Conservation (phyloP, 2,888 invertebrate species). For the Scaptomyza tumidula region DNA sequence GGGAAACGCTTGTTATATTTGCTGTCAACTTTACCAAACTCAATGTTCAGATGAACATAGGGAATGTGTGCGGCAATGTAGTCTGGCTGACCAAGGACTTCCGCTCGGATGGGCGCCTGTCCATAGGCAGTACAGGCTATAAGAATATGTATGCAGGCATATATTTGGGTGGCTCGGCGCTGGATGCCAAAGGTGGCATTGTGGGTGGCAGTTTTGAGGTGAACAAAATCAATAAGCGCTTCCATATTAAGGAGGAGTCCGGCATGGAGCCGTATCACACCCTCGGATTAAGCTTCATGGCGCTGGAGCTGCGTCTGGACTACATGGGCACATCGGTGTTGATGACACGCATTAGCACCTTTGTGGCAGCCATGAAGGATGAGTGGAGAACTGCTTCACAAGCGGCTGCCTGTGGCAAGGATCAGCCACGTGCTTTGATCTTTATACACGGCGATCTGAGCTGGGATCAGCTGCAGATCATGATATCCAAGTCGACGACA, state of each 20-base stretch:
- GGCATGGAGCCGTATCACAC: constrained; percentile 95
- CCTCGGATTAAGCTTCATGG: constrained; percentile 91
- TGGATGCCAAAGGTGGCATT: constrained; percentile 98
- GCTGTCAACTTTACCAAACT: constrained; percentile 97
- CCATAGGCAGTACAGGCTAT: constrained; percentile 96
- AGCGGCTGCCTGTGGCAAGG: constrained; percentile 53
- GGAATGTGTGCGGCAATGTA: constrained; percentile 99
- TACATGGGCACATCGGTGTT: constrained; percentile 99
- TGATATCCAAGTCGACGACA: constrained; percentile 98
- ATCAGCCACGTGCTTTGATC: constrained; percentile 90
- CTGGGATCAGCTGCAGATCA: constrained; percentile 98
- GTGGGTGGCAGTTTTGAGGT: constrained; percentile 98
- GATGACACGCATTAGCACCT: constrained; percentile 93
- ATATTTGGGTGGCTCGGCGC: constrained; percentile 93
- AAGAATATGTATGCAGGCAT: constrained; percentile 96
- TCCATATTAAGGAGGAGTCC: constrained; percentile 95
- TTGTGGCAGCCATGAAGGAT: constrained; percentile 92
- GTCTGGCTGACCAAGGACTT: constrained; percentile 96
- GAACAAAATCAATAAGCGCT: constrained; percentile 94
- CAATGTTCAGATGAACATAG: constrained; percentile 99
- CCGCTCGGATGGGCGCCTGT: constrained; percentile 94
- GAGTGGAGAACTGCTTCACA: constrained; percentile 90
- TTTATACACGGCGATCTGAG: constrained; percentile 95
- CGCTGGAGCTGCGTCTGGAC: constrained; percentile 95
- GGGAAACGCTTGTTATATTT: constrained; percentile 98